phyloP scores from a whole-genome alignment of 1,140 invertebrate genomes.

The Samia ricini region DNA sequence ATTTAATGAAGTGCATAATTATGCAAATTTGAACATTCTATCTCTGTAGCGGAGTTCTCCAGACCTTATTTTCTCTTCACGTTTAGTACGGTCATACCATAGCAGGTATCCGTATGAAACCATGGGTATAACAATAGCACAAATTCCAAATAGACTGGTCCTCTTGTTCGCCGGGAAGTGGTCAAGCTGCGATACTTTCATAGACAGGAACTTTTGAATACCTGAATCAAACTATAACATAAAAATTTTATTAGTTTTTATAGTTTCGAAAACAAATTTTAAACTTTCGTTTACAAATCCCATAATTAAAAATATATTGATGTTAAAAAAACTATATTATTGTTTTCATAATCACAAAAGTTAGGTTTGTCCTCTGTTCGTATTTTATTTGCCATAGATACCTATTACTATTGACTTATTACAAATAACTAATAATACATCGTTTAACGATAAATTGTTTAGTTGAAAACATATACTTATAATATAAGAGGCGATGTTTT shows the following conservation, averaged over 20 bases:
- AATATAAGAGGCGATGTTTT: not conserved
- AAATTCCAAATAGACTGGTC: slow-evolving; percentile 76
- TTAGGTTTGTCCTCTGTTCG: too few species aligned
- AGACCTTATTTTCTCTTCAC: slow-evolving; percentile 79
- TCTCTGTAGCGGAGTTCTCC: slow-evolving; percentile 87
- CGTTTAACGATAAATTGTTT: not conserved
- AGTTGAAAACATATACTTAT: too few species aligned
- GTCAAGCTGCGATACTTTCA: slow-evolving; percentile 81
- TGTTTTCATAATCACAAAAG: not conserved
- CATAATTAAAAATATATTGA: too few species aligned
- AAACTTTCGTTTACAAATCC: too few species aligned
- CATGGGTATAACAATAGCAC: slow-evolving; percentile 80
- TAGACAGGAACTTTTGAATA: slow-evolving; percentile 83
- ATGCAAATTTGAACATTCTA: slow-evolving; percentile 67
- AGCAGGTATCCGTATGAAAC: slow-evolving; percentile 75
- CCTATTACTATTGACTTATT: too few species aligned
- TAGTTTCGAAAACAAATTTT: too few species aligned
- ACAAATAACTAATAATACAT: not conserved
- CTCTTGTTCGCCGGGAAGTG: slow-evolving; percentile 83
- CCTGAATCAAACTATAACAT: slow-evolving; percentile 86
- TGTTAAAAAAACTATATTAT: not conserved
- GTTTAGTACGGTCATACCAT: slow-evolving; percentile 72
- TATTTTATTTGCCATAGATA: too few species aligned
- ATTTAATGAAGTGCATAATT: slow-evolving; percentile 13
- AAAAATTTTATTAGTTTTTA: not conserved